These are phyloP conservation scores for Tachypleus tridentatus DNA, from an alignment of 1,140 invertebrate genomes.

Conservation along the genomic window DNA sequence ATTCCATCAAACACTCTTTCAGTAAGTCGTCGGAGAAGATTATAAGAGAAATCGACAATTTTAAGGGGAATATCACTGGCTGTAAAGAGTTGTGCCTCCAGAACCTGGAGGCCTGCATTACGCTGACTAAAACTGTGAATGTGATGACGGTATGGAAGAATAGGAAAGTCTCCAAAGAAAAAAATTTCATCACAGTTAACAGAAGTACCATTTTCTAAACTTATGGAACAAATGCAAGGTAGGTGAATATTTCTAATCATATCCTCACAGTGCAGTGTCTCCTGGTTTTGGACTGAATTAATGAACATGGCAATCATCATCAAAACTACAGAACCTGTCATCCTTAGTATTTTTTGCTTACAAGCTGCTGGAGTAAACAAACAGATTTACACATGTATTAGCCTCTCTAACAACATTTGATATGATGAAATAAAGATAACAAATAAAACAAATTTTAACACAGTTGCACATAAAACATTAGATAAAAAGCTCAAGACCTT, in stretches of 20 bases:
- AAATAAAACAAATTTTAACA: too few species aligned
- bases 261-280: too few species aligned
- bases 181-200: slow-evolving; percentile 71
- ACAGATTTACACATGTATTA: too few species aligned
- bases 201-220: slow-evolving; percentile 25
- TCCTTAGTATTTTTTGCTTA: too few species aligned
- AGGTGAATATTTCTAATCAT: not conserved
- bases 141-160: slow-evolving; percentile 56
- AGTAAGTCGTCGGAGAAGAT: slow-evolving; percentile 61
- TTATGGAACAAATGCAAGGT: slow-evolving; percentile 9
- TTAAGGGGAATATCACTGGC: slow-evolving; percentile 50
- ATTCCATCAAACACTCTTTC: slow-evolving; percentile 57
- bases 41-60: slow-evolving; percentile 65
- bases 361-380: too few species aligned
- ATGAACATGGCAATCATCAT: too few species aligned
- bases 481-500: too few species aligned
- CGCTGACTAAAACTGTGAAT: slow-evolving; percentile 61
- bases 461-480: too few species aligned
- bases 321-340: too few species aligned
- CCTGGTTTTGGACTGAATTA: too few species aligned
- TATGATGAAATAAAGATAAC: too few species aligned
- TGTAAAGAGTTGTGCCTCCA: slow-evolving; percentile 57
- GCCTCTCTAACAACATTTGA: too few species aligned
- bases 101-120: slow-evolving; percentile 58
- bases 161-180: slow-evolving; percentile 59